phyloP scores from a whole-genome alignment of 2,888 invertebrate genomes.

The Agrochola litura region DNA sequence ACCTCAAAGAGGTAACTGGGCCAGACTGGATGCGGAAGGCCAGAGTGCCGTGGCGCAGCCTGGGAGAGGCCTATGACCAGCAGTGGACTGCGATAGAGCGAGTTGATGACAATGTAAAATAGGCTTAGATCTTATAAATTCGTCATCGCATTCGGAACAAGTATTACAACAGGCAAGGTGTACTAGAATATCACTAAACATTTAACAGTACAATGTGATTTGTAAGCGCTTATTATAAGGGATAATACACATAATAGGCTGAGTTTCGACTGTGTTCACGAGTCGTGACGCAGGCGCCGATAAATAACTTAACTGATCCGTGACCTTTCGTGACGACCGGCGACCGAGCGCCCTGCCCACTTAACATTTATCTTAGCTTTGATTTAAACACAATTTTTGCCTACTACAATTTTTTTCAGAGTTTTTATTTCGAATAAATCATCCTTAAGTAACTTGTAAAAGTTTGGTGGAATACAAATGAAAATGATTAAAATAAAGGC shows the following conservation, averaged over 20 bases:
- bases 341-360: constrained; percentile 72
- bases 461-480: neutral
- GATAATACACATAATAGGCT: constrained; percentile 67
- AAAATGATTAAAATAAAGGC: neutral
- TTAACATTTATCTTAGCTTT: constrained; percentile 74
- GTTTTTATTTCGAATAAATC: neutral
- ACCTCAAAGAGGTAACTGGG: neutral
- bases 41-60: no score
- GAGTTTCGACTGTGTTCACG: constrained; percentile 66
- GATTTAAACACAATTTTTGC: constrained; percentile 71
- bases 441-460: neutral
- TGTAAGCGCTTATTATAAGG: constrained; percentile 41
- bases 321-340: constrained; percentile 80
- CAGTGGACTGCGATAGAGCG: neutral
- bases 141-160: neutral
- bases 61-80: no score
- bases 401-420: constrained; percentile 61
- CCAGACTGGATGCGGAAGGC: no score
- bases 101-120: neutral
- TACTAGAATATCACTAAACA: neutral
- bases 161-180: neutral
- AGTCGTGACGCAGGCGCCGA: constrained; percentile 73
- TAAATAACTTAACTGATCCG: constrained; percentile 73
- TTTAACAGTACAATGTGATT: constrained; percentile 11
- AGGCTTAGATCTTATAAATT: neutral